phyloP scores from a whole-genome alignment of 2,888 invertebrate species.

The Zaprionus lineosus region DNA sequence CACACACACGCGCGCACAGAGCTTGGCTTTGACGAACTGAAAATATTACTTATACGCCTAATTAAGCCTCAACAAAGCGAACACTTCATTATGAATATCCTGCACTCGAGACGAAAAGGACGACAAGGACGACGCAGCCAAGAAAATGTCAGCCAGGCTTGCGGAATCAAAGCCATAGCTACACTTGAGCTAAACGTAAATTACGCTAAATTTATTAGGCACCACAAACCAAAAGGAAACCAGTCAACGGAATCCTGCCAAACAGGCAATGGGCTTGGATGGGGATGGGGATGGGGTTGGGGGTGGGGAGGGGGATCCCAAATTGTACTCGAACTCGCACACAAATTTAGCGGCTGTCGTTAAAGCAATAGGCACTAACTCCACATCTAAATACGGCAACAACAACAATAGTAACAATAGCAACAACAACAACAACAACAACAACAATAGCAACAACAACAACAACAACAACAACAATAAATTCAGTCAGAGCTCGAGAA shows the following conservation, averaged over 20 bases:
- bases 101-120: conserved; percentile 48
- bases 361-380: conserved; percentile 49
- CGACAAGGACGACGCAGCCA: background rate
- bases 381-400: background rate
- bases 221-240: conserved; percentile 46
- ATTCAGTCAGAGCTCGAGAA: conserved; percentile 16
- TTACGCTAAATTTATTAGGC: conserved; percentile 75
- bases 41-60: conserved; percentile 78
- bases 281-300: no score
- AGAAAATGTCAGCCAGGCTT: background rate
- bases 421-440: conserved; percentile 5
- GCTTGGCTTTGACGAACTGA: conserved; percentile 26
- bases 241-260: conserved; percentile 39
- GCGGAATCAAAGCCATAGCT: conserved; percentile 35
- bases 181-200: conserved; percentile 68
- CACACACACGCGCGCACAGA: background rate
- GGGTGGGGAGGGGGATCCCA: no score
- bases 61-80: conserved; percentile 76
- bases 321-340: no score
- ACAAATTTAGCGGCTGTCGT: conserved; percentile 66
- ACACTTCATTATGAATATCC: conserved; percentile 77
- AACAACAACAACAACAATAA: conserved; percentile 6
- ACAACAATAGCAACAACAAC: background rate
- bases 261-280: no score
- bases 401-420: conserved; percentile 3